Evolutionary conservation across 2,113 vertebrate genomes (phyloP).

Genomic region (Buteo buteo): DNA sequence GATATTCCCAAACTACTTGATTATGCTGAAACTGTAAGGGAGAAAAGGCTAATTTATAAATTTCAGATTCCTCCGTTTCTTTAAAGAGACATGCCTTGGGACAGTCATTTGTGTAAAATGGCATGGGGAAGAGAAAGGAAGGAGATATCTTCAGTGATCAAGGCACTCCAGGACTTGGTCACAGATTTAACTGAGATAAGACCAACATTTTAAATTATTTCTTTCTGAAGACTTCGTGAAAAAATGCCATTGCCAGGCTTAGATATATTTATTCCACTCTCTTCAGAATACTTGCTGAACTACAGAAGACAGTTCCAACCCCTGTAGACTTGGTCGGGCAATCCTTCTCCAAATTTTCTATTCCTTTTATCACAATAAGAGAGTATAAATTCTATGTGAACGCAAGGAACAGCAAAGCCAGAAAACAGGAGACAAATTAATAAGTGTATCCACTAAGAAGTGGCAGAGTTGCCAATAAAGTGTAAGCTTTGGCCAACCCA

Average conservation of each 20-base stretch:
- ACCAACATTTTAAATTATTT: not conserved
- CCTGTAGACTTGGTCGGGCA: not conserved
- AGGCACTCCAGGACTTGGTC: not conserved
- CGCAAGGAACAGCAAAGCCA: not conserved
- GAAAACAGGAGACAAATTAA: not conserved
- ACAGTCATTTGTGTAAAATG: not conserved
- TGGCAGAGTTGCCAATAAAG: not conserved
- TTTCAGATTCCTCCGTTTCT: not conserved
- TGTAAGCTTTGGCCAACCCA: not conserved
- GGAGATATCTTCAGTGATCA: not conserved
- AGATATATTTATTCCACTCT: not conserved
- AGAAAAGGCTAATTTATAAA: not conserved
- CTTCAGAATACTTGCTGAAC: not conserved
- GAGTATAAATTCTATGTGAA: not conserved
- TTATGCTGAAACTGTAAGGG: not conserved
- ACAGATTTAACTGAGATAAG: not conserved
- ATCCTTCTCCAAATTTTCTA: not conserved
- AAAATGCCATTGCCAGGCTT: not conserved
- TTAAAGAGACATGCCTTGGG: not conserved
- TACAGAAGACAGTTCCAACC: not conserved
- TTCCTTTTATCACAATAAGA: not conserved
- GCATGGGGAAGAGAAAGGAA: not conserved
- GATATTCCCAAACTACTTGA: not conserved
- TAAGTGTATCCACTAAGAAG: not conserved
- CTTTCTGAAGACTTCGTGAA: not conserved